Percentiles rank a stretch among this genome's conserved stretches.
phyloP scores from a whole-genome alignment of 2,797 vertebrate genomes.

The Ptychadena robeensis region DNA sequence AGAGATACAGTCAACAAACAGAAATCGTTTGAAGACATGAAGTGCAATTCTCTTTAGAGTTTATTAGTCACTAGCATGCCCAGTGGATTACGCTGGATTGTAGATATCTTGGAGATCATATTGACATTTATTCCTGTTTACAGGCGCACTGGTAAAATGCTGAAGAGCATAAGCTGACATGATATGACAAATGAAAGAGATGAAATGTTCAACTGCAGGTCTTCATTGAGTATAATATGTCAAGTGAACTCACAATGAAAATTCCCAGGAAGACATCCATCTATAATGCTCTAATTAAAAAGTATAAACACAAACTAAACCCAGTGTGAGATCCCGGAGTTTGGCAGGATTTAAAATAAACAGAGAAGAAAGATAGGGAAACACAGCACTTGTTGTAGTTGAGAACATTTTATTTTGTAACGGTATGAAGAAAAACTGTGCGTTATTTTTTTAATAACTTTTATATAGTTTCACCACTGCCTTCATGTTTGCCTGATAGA shows the following conservation, averaged over 20 bases:
- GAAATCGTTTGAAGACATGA: conserved; percentile 60
- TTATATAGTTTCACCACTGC: conserved; percentile 38
- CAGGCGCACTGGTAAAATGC: conserved; percentile 68
- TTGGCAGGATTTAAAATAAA: conserved; percentile 48
- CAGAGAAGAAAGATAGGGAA: conserved; percentile 36
- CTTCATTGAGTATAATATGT: conserved; percentile 60
- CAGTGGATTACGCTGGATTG: conserved; percentile 71
- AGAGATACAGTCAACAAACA: conserved; percentile 30
- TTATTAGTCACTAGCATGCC: conserved; percentile 70
- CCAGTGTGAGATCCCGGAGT: conserved; percentile 43
- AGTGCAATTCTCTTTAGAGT: conserved; percentile 67
- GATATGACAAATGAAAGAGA: conserved; percentile 72
- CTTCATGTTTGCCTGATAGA: conserved; percentile 32
- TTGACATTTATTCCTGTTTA: conserved; percentile 74
- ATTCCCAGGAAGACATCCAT: conserved; percentile 46
- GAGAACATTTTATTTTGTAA: conserved; percentile 45
- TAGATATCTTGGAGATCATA: conserved; percentile 70
- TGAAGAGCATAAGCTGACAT: conserved; percentile 68
- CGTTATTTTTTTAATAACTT: conserved; percentile 49
- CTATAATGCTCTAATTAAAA: conserved; percentile 52
- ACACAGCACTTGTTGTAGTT: conserved; percentile 30
- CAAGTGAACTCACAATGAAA: conserved; percentile 57
- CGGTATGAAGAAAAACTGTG: conserved; percentile 38
- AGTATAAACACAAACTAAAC: conserved; percentile 44
- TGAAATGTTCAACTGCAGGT: conserved; percentile 57